Base-by-base conservation (phyloP, 1,140 invertebrate species). In the Caenorhabditis remanei region DNA sequence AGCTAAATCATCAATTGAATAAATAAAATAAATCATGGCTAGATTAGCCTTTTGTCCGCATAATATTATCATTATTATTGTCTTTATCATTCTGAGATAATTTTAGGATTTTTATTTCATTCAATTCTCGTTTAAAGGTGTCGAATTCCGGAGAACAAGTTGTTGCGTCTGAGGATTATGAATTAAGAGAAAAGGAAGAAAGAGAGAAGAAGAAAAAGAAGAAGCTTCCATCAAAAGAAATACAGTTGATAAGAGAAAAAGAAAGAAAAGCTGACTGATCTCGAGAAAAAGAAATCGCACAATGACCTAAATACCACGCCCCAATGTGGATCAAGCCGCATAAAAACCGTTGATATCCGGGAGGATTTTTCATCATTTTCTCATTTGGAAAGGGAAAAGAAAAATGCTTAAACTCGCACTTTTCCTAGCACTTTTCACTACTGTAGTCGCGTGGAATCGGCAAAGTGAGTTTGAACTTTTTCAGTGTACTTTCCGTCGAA, bases 281-380 rank as follows among this genome's bases (percentile, higher is more conserved):
- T 46, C 43, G 65, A 71, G n/a, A 71, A 79, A 79, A 79, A 79
- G 43, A 50, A 71, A 79, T 79, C 71, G 71, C 71, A 79, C 71
- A 79, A 79, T 79, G 71, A 79, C 71, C 71, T 79, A 79, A 50
- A 79, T 79, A 79, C 46, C 71, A 79, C 71, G 71, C 71, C 71
- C 71, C 71, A 53, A 24, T 21, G 71, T 50, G 43, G 46, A 79
- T 79, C 71, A 41, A 50, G 41, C 41, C 46, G 71, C 46, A 79
- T 79, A 79, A 79, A 79, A 79, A 79, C 71, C 71, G 46, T 50
- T 50, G 71, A 50, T 48, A 79, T 79, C 71, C 71, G 71, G 71
- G 71, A 50, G 53, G 46, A 79, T 79, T 79, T 79, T 79, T 79
- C 71, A 79, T 79, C 71, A 79, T 24, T 79, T 71, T 53, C 46